phyloP scores from a whole-genome alignment of 2,113 vertebrate species.

The Melanerpes formicivorus region DNA sequence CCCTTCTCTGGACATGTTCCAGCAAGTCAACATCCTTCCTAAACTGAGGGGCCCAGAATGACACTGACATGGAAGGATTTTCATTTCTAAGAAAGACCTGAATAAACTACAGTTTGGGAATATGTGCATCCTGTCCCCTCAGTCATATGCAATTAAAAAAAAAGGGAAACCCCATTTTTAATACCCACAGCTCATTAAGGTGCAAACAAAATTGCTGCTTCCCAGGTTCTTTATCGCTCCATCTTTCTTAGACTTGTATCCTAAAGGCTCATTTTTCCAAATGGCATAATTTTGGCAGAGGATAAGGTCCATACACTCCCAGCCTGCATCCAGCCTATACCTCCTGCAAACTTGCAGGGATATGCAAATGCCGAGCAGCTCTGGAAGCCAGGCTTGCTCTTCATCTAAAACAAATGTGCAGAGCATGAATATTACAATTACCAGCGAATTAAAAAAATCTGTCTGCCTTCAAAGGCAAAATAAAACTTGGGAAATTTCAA shows the following conservation, averaged over 20 bases:
- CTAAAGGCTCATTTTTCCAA: constrained; percentile 23
- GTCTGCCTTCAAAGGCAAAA: constrained; percentile 19
- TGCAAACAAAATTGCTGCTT: background rate
- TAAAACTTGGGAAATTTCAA: constrained; percentile 5
- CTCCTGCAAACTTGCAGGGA: background rate
- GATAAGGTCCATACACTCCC: background rate
- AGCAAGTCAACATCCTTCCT: no score
- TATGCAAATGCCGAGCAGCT: background rate
- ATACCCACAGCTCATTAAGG: background rate
- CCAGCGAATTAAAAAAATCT: background rate
- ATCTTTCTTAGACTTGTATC: background rate
- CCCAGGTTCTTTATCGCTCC: background rate
- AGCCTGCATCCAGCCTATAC: background rate
- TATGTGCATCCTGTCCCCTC: background rate
- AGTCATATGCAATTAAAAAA: background rate
- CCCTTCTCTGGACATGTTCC: no score
- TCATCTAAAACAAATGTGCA: background rate
- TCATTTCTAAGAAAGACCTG: background rate
- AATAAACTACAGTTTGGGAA: background rate
- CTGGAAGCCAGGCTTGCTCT: background rate
- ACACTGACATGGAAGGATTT: constrained; percentile 13
- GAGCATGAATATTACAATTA: background rate
- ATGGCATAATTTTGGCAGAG: background rate
- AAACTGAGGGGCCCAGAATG: no score
- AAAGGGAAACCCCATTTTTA: background rate